Evolutionary conservation across 2,797 vertebrate genomes (phyloP).

Genomic region (Amblyraja radiata): DNA sequence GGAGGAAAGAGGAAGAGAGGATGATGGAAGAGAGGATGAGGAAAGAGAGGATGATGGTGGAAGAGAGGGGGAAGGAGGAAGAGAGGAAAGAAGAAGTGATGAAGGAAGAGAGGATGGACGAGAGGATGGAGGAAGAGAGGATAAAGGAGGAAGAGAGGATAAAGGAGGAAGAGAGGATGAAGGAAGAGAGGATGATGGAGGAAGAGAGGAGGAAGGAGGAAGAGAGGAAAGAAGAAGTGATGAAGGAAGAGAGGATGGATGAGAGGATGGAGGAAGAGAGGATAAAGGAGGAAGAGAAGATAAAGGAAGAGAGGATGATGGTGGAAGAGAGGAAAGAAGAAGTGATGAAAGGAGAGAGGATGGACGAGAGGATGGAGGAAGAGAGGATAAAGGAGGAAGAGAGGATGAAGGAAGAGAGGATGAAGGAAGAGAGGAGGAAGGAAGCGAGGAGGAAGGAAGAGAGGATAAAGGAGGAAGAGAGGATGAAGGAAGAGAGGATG

Average conservation of each 20-base stretch:
- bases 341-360: background rate
- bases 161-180: constrained; percentile 41
- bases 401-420: too few species aligned
- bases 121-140: too few species aligned
- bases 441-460: too few species aligned
- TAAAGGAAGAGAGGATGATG: background rate
- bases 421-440: too few species aligned
- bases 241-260: background rate
- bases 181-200: constrained; percentile 44
- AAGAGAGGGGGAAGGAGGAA: background rate
- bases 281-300: background rate
- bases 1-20: too few species aligned
- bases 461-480: too few species aligned
- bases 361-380: background rate
- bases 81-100: too few species aligned
- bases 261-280: background rate
- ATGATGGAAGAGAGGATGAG: too few species aligned
- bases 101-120: too few species aligned
- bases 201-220: background rate
- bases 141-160: background rate
- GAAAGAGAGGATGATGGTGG: background rate
- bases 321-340: background rate
- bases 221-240: too few species aligned
- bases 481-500: too few species aligned
- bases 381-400: constrained; percentile 15